Percentiles rank a stretch among this genome's conserved stretches.
Conservation (phyloP, 1,140 invertebrate species). For the Brachionus rubens region DNA sequence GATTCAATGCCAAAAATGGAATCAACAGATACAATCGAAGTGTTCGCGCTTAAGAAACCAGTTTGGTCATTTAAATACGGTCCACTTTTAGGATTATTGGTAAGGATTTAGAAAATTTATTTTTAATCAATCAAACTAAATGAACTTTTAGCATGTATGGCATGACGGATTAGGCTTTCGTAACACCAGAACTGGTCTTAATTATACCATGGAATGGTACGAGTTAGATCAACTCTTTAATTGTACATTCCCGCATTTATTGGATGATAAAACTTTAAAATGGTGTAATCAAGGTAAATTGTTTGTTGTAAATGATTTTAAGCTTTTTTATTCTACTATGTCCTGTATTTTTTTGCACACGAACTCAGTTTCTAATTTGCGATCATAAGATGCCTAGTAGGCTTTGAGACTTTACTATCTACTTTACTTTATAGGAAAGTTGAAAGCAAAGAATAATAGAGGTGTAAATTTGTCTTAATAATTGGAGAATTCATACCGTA, state of each 20-base stretch:
- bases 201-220: conserved; percentile 59
- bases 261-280: conserved; percentile 49
- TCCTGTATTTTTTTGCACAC: no score
- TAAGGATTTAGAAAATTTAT: conserved; percentile 45
- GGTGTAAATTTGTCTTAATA: no score
- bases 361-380: no score
- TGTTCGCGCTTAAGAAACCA: conserved; percentile 57
- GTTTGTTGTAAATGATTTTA: background rate
- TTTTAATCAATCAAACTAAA: background rate
- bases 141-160: conserved; percentile 60
- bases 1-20: conserved; percentile 53
- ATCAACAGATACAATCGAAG: conserved; percentile 51
- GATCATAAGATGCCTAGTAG: no score
- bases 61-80: conserved; percentile 58
- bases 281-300: conserved; percentile 56
- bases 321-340: background rate
- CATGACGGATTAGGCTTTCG: conserved; percentile 57
- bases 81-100: conserved; percentile 53
- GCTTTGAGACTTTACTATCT: no score
- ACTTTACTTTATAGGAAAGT: no score
- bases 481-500: no score
- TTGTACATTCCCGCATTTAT: conserved; percentile 57
- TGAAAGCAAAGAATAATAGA: no score
- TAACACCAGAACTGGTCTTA: conserved; percentile 52
- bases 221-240: conserved; percentile 57